Evolutionary conservation across 1,140 invertebrate species (phyloP).

Genomic region (Orussus abietinus): DNA sequence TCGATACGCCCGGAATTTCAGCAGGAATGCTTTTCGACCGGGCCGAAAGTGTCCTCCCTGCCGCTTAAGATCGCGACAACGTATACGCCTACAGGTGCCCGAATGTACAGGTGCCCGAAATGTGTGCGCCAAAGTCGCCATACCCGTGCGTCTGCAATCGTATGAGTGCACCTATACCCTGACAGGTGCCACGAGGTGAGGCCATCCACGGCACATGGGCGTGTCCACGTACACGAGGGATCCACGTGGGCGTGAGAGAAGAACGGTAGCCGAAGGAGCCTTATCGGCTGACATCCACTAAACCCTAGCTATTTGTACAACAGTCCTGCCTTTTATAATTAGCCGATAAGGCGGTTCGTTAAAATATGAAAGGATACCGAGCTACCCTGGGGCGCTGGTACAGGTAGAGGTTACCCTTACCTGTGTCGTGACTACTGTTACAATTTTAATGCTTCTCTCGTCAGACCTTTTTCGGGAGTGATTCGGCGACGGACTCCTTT

Average conservation of each 20-base stretch:
- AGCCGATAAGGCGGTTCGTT: constrained; percentile 21
- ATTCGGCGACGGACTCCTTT: no score
- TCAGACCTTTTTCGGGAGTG: no score
- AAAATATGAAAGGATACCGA: constrained; percentile 16
- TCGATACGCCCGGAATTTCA: constrained; percentile 19
- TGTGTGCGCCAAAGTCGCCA: no score
- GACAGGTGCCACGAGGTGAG: no score
- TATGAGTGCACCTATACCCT: no score
- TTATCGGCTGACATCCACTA: constrained; percentile 19
- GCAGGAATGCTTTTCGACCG: constrained; percentile 21
- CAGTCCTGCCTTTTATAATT: constrained; percentile 18
- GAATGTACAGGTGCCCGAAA: no score
- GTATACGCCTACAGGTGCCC: no score
- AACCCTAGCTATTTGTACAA: constrained; percentile 19
- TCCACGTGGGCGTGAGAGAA: no score
- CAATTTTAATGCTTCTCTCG: constrained; percentile 17
- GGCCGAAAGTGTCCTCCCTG: constrained; percentile 16
- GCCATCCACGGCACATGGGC: no score
- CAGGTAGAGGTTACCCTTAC: constrained; percentile 6
- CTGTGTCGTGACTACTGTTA: constrained; percentile 16
- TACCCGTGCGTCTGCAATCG: no score
- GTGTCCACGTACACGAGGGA: no score
- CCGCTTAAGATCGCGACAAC: constrained; percentile 2
- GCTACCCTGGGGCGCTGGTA: neutral
- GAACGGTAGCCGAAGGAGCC: constrained; percentile 13